Percentiles rank a stretch among this genome's conserved stretches.
phyloP scores from a whole-genome alignment of 2,797 vertebrate genomes.

The Erpetoichthys calabaricus region DNA sequence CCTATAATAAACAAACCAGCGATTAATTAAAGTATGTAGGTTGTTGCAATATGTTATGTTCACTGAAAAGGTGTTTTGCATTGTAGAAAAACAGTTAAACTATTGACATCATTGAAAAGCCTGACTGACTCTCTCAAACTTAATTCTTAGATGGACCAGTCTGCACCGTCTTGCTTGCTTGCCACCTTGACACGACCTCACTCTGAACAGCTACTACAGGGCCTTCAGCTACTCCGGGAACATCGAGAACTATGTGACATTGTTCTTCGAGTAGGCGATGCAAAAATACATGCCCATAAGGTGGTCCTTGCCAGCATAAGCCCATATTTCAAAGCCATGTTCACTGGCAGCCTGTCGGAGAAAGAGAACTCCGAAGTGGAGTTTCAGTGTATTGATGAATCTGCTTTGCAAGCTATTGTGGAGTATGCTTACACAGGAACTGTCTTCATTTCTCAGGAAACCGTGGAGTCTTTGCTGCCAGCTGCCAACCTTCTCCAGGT shows the following conservation, averaged over 20 bases:
- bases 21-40: too few species aligned
- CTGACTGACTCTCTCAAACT: not conserved
- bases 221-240: conserved; percentile 88
- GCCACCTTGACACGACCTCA: conserved; percentile 90
- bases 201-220: conserved; percentile 92
- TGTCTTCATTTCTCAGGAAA: conserved; percentile 93
- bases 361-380: conserved; percentile 94
- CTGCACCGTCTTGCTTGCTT: conserved; percentile 89
- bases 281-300: conserved; percentile 94
- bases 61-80: too few species aligned
- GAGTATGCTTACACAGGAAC: conserved; percentile 96
- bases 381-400: conserved; percentile 87
- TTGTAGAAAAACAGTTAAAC: not conserved
- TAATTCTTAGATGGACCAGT: conserved; percentile 79
- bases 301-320: conserved; percentile 95
- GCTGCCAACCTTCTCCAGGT: conserved; percentile 96
- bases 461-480: conserved; percentile 86
- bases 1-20: too few species aligned
- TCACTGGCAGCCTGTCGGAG: conserved; percentile 89
- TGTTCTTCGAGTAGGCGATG: conserved; percentile 83
- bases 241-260: conserved; percentile 93
- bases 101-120: not conserved
- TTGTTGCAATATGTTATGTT: too few species aligned
- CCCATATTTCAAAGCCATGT: conserved; percentile 98
- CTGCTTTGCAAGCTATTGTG: conserved; percentile 86